Conservation (phyloP, 1,140 invertebrate genomes). For the Penaeus vannamei region DNA sequence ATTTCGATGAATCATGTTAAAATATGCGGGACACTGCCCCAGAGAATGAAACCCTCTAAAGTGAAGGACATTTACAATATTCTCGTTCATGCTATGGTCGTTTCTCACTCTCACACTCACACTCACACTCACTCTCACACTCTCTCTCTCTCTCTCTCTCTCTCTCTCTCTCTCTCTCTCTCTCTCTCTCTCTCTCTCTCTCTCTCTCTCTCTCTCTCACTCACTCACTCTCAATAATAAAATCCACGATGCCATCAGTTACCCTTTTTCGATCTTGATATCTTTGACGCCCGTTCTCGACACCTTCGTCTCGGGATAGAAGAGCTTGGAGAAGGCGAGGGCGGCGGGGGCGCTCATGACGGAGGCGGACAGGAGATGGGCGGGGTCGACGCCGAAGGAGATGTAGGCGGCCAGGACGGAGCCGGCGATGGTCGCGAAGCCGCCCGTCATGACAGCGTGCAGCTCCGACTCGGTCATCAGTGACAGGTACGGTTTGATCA, state of each 20-base stretch:
- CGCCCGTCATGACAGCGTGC: conserved; percentile 92
- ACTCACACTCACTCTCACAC: too few relatives aligned
- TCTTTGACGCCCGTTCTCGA: conserved; percentile 81
- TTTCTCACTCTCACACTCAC: too few relatives aligned
- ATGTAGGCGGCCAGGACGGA: conserved; percentile 94
- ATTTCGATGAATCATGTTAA: too few relatives aligned
- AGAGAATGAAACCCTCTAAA: neutral
- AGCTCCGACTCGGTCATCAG: conserved; percentile 90
- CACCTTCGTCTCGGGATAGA: conserved; percentile 90
- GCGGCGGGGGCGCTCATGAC: conserved; percentile 96
- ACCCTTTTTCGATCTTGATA: conserved; percentile 73
- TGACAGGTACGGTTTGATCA: conserved; percentile 90
- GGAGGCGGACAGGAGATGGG: conserved; percentile 88
- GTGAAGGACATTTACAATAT: neutral
- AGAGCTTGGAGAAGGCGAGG: conserved; percentile 88
- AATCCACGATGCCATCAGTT: neutral
- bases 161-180: too few relatives aligned
- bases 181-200: too few relatives aligned
- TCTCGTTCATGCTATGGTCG: neutral
- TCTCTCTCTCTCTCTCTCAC: too few relatives aligned
- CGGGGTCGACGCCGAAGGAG: conserved; percentile 86
- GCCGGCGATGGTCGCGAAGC: conserved; percentile 96
- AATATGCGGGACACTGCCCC: neutral
- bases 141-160: too few relatives aligned
- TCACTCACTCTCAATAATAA: too few relatives aligned